These are phyloP conservation scores for Macquaria ambigua DNA, from an alignment of 2,113 vertebrate species.

Conservation along the genomic window DNA sequence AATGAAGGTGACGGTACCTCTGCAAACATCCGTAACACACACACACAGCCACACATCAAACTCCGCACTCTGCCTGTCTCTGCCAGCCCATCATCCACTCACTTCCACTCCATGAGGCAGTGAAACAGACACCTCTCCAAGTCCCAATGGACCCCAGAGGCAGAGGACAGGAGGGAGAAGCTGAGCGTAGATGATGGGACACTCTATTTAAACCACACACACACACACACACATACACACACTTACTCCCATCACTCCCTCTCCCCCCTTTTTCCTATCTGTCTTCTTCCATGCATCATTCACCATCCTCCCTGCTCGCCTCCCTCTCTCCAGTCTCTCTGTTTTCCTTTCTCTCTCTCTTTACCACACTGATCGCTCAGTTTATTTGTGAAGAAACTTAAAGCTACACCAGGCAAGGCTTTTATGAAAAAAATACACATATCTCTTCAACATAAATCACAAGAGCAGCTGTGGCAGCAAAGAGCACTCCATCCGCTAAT, in stretches of 20 bases:
- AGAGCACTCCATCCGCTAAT: conserved; percentile 47
- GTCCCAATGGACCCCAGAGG: conserved; percentile 57
- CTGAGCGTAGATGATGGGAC: conserved; percentile 67
- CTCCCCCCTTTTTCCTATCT: conserved; percentile 38
- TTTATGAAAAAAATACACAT: neutral
- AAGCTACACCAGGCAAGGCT: conserved; percentile 5
- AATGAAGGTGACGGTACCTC: conserved; percentile 14
- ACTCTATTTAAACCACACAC: conserved; percentile 62
- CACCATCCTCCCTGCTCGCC: conserved; percentile 27
- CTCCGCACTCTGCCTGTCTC: conserved; percentile 30
- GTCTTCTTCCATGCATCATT: conserved; percentile 66
- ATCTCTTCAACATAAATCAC: conserved; percentile 34
- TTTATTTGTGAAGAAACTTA: conserved; percentile 23
- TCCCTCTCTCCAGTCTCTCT: conserved; percentile 9
- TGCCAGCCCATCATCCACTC: conserved; percentile 65
- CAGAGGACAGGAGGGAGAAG: conserved; percentile 55
- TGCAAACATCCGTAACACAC: conserved; percentile 21
- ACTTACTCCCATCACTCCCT: conserved; percentile 21
- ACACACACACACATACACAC: conserved; percentile 8
- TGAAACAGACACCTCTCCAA: conserved; percentile 66
- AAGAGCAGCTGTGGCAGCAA: conserved; percentile 36
- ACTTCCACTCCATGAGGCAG: conserved; percentile 70
- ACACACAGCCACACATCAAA: conserved; percentile 41
- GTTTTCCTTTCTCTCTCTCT: conserved; percentile 5
- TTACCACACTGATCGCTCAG: neutral